These are phyloP conservation scores for Dendrolimus punctatus DNA, from an alignment of 1,140 invertebrate species.

Conservation along the genomic window DNA sequence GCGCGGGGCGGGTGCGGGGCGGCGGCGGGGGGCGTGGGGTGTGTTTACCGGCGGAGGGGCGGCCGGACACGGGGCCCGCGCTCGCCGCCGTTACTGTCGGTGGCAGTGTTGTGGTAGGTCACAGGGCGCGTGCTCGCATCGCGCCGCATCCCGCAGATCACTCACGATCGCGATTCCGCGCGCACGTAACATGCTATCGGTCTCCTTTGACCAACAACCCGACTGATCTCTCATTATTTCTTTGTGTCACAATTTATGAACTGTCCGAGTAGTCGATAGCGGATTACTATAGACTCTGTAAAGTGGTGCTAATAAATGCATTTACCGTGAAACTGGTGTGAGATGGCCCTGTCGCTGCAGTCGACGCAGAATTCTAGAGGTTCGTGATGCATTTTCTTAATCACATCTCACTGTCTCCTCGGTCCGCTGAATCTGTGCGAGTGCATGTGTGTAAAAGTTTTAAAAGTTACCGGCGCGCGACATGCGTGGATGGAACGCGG, in stretches of 20 bases:
- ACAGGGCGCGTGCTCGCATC: conserved; percentile 43
- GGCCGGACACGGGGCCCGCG: conserved; percentile 38
- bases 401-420: conserved; percentile 11
- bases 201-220: conserved; percentile 2
- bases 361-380: conserved; percentile 65
- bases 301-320: conserved; percentile 47
- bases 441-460: conserved; percentile 56
- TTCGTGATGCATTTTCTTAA: conserved; percentile 39
- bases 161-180: conserved; percentile 46
- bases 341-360: conserved; percentile 69
- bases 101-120: conserved; percentile 72
- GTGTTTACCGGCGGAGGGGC: conserved; percentile 60
- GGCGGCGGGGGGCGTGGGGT: conserved; percentile 51
- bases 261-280: conserved; percentile 5
- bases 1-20: conserved; percentile 39
- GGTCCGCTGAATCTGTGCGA: conserved; percentile 25
- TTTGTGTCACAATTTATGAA: neutral
- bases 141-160: conserved; percentile 27
- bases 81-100: conserved; percentile 28
- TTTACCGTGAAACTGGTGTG: conserved; percentile 51
- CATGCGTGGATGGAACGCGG: conserved; percentile 49
- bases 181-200: conserved; percentile 44
- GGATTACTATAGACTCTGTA: conserved; percentile 10
- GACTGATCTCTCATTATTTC: neutral
- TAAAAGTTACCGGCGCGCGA: conserved; percentile 48